These are phyloP conservation scores for Geopemphigus sp. DNA, from an alignment of 1,140 invertebrate genomes.

Conservation along the genomic window DNA sequence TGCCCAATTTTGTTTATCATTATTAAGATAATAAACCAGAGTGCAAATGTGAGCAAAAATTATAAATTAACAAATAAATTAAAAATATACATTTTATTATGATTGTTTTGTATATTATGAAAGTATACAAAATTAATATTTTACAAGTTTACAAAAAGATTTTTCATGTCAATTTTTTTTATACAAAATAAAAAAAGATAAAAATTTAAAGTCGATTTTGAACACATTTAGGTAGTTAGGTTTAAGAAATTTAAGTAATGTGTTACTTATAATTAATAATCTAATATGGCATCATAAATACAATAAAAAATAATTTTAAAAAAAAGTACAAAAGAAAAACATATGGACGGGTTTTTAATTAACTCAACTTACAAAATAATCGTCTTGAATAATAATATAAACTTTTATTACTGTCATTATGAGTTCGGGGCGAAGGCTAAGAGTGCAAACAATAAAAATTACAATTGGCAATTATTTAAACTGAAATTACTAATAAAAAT, in stretches of 20 bases:
- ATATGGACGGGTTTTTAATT: conserved; percentile 44
- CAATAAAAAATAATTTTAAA: conserved; percentile 44
- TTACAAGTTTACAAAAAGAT: conserved; percentile 44
- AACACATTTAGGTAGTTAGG: conserved; percentile 38
- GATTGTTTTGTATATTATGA: conserved; percentile 38
- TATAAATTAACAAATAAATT: conserved; percentile 41
- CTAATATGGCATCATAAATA: conserved; percentile 49
- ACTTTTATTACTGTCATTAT: conserved; percentile 31
- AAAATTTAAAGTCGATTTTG: conserved; percentile 23
- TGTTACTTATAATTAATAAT: conserved; percentile 45
- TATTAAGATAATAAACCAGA: conserved; percentile 44
- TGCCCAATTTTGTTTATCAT: conserved; percentile 44
- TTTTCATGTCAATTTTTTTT: conserved; percentile 48
- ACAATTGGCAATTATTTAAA: conserved; percentile 22
- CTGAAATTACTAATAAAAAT: conserved; percentile 27
- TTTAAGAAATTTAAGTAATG: conserved; percentile 41
- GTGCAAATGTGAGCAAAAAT: conserved; percentile 49
- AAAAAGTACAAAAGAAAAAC: conserved; percentile 48
- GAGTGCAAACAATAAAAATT: conserved; percentile 49
- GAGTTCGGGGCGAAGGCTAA: conserved; percentile 42
- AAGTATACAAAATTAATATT: conserved; percentile 50
- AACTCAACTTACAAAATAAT: conserved; percentile 50
- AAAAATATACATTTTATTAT: conserved; percentile 46
- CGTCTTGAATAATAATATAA: conserved; percentile 44
- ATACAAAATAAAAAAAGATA: conserved; percentile 48